phyloP scores from a whole-genome alignment of 64 coral and sea anemone species.

The Trachythela sp. region DNA sequence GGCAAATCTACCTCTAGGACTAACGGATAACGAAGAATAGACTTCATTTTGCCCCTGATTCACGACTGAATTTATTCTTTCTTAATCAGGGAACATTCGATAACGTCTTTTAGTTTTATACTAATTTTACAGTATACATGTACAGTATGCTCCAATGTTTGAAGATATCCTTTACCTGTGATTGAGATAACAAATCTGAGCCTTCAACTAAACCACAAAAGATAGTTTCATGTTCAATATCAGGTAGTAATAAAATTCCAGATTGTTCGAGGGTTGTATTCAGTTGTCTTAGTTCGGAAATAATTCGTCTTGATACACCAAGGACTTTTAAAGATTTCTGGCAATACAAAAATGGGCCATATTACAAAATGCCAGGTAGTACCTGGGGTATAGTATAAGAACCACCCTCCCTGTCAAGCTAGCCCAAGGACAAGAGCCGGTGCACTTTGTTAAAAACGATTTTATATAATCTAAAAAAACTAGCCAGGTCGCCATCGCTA shows the following conservation, averaged over 20 bases:
- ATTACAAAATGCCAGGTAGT: neutral
- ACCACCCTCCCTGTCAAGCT: neutral
- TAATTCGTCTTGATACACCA: neutral
- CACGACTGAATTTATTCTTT: too few relatives aligned
- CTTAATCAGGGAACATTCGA: too few relatives aligned
- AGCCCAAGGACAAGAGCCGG: too few relatives aligned
- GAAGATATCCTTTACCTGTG: neutral
- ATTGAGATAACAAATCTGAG: neutral
- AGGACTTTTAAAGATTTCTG: neutral
- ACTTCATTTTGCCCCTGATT: too few relatives aligned
- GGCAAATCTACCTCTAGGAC: too few relatives aligned
- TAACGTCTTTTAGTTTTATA: too few relatives aligned
- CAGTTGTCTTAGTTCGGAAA: neutral
- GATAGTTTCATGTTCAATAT: neutral
- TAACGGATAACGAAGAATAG: too few relatives aligned
- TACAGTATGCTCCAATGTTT: neutral
- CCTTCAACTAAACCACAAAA: neutral
- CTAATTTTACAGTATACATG: neutral
- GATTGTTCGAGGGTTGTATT: neutral
- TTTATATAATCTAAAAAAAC: too few relatives aligned
- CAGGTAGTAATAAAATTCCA: neutral
- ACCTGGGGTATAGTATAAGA: neutral
- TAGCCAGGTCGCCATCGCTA: too few relatives aligned
- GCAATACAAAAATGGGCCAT: neutral
- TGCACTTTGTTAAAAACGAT: too few relatives aligned